phyloP scores from a whole-genome alignment of 1,140 invertebrate species.

The Nomia melanderi region DNA sequence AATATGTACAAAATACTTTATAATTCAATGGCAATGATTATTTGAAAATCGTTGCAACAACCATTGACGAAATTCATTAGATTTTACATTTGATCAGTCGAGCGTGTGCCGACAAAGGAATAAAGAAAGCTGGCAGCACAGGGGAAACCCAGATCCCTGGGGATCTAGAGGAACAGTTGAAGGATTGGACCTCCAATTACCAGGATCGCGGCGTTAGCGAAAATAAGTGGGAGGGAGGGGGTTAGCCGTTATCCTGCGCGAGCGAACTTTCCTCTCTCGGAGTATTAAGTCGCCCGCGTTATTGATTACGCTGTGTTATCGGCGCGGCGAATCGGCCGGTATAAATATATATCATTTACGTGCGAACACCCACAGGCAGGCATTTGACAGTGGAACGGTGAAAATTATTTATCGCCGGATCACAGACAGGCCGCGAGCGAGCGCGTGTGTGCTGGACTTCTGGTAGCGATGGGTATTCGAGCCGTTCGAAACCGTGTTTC shows the following conservation, averaged over 20 bases:
- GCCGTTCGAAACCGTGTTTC: no score
- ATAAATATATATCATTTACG: constrained; percentile 65
- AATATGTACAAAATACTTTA: no score
- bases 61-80: no score
- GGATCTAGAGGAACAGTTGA: not conserved
- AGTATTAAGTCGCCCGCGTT: constrained; percentile 50
- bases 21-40: no score
- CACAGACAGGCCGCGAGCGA: constrained; percentile 39
- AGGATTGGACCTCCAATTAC: constrained; percentile 19
- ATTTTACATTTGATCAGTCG: no score
- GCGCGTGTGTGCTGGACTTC: not conserved
- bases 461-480: no score
- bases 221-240: not conserved
- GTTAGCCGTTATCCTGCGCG: constrained; percentile 11
- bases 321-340: constrained; percentile 53
- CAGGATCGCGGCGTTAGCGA: not conserved
- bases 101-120: no score
- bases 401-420: constrained; percentile 70
- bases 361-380: constrained; percentile 58
- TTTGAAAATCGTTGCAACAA: no score
- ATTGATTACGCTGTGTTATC: constrained; percentile 62
- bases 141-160: no score
- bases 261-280: constrained; percentile 40
- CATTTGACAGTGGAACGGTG: constrained; percentile 65
- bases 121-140: not conserved